Evolutionary conservation across 2,888 invertebrate genomes (phyloP).

Genomic region (Hirtodrosophila alboralis): DNA sequence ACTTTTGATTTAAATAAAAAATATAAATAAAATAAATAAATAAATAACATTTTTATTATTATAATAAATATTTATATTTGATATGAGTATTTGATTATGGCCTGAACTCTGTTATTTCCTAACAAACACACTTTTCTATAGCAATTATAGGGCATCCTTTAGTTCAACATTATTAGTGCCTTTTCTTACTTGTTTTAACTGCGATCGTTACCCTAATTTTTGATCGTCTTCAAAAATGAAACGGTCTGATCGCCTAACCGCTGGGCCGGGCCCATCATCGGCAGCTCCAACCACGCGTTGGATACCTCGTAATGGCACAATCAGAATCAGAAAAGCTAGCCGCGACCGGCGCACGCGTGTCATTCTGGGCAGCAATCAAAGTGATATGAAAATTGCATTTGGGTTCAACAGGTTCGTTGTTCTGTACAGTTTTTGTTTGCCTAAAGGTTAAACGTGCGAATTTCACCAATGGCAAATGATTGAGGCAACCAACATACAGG

Average conservation of each 20-base stretch:
- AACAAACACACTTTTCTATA: too few species aligned
- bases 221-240: constrained; percentile 60
- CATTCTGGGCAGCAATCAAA: constrained; percentile 81
- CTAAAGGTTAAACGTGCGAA: constrained; percentile 82
- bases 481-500: constrained; percentile 28
- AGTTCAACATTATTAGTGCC: not conserved
- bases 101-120: too few species aligned
- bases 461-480: constrained; percentile 70
- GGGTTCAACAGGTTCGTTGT: constrained; percentile 80
- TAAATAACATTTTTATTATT: too few species aligned
- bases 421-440: constrained; percentile 58
- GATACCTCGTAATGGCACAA: constrained; percentile 53
- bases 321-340: constrained; percentile 60
- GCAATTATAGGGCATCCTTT: too few species aligned
- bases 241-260: constrained; percentile 44
- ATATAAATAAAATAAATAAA: too few species aligned
- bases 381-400: constrained; percentile 82
- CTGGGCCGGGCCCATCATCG: constrained; percentile 49
- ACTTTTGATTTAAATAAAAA: too few species aligned
- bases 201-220: constrained; percentile 75
- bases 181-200: constrained; percentile 29
- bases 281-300: constrained; percentile 67
- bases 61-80: too few species aligned
- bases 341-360: constrained; percentile 72
- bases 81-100: too few species aligned